These are phyloP conservation scores for Drosophila varians DNA, from an alignment of 1,140 invertebrate genomes.

Conservation along the genomic window DNA sequence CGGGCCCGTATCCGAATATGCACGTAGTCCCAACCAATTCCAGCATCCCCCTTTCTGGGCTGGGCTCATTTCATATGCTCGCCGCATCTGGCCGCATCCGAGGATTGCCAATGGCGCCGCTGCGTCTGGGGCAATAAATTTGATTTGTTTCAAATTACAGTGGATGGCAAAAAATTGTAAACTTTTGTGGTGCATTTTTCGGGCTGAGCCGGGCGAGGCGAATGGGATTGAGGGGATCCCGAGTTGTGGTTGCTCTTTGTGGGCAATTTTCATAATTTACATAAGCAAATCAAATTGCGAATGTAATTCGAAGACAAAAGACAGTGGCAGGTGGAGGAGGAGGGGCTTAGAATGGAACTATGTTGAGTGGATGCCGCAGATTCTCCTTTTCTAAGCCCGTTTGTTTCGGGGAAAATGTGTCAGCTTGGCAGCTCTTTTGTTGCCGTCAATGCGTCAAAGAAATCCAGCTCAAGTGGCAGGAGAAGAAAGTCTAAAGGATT, in stretches of 20 bases:
- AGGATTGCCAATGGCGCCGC: conserved; percentile 76
- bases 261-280: conserved; percentile 79
- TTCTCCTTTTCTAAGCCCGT: conserved; percentile 29
- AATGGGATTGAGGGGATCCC: conserved; percentile 42
- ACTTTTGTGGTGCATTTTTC: conserved; percentile 24
- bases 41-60: conserved; percentile 9
- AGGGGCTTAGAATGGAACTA: conserved; percentile 59
- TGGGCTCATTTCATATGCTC: conserved; percentile 75
- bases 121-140: conserved; percentile 79
- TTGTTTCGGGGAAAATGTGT: conserved; percentile 24
- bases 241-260: conserved; percentile 72
- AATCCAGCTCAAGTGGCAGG: conserved; percentile 65
- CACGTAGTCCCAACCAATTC: conserved; percentile 43
- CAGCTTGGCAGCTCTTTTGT: conserved; percentile 50
- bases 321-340: not conserved
- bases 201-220: conserved; percentile 68
- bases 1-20: conserved; percentile 51
- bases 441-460: conserved; percentile 55
- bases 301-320: conserved; percentile 56
- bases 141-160: conserved; percentile 82
- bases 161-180: conserved; percentile 61
- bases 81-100: conserved; percentile 75
- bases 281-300: conserved; percentile 80
- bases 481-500: conserved; percentile 27
- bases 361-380: conserved; percentile 73